phyloP scores from a whole-genome alignment of 2,113 vertebrate species.

The Eleginops maclovinus region DNA sequence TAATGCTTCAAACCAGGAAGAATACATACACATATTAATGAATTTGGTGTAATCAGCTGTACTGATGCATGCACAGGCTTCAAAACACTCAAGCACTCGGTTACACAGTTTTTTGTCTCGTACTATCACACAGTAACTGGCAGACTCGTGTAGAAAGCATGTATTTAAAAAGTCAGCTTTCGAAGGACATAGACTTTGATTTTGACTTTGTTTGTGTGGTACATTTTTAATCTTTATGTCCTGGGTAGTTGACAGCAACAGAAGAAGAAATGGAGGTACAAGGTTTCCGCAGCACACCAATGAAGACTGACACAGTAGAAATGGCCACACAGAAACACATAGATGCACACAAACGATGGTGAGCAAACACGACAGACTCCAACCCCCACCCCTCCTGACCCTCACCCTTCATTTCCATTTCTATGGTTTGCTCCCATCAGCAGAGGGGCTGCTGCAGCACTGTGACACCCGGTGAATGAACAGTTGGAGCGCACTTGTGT shows the following conservation, averaged over 20 bases:
- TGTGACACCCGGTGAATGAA: slow-evolving; percentile 72
- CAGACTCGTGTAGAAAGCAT: slow-evolving; percentile 31
- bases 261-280: slow-evolving; percentile 17
- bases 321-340: slow-evolving; percentile 30
- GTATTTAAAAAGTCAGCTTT: slow-evolving; percentile 43
- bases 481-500: slow-evolving; percentile 48
- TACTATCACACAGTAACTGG: slow-evolving; percentile 29
- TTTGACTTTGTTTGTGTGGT: slow-evolving; percentile 32
- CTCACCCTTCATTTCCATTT: slow-evolving; percentile 77
- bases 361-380: slow-evolving; percentile 51
- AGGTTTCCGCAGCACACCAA: slow-evolving; percentile 22
- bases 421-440: slow-evolving; percentile 68
- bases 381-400: slow-evolving; percentile 40
- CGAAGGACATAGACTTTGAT: slow-evolving; percentile 20
- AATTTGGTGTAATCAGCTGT: slow-evolving; percentile 41
- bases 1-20: not conserved
- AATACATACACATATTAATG: not conserved
- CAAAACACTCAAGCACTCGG: slow-evolving; percentile 26
- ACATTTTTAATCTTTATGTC: slow-evolving; percentile 1
- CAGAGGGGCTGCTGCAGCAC: slow-evolving; percentile 47
- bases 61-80: slow-evolving; percentile 55
- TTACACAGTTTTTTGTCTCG: slow-evolving; percentile 47
- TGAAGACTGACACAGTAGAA: slow-evolving; percentile 40
- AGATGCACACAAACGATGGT: slow-evolving; percentile 41
- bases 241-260: slow-evolving; percentile 6